Conservation (phyloP, 2,888 invertebrate species). For the Branchipolynoe longqiensis region DNA sequence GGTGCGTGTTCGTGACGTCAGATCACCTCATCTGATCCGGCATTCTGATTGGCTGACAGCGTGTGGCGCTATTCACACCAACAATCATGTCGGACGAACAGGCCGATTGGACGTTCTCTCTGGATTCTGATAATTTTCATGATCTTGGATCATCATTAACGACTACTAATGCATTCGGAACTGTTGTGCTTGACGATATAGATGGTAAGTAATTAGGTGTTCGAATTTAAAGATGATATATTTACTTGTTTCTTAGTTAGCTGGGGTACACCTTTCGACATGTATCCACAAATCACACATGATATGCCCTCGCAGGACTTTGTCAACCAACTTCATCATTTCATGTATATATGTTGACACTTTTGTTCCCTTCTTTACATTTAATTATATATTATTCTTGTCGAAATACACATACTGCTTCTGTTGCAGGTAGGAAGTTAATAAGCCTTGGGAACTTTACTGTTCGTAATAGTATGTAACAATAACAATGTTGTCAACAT, state of each 20-base stretch:
- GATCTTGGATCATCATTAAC: conserved; percentile 73
- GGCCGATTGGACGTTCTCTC: conserved; percentile 68
- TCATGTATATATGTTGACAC: neutral
- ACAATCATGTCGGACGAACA: conserved; percentile 69
- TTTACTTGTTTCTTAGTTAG: conserved; percentile 14
- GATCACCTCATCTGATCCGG: conserved; percentile 72
- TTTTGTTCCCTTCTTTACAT: neutral
- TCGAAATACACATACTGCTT: neutral
- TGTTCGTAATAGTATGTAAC: no score
- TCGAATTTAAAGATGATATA: neutral
- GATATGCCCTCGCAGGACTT: no score
- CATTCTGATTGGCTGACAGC: conserved; percentile 71
- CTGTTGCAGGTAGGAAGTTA: neutral
- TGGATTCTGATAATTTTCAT: conserved; percentile 70
- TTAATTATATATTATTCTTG: neutral
- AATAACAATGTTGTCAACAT: no score
- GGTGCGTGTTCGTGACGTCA: conserved; percentile 69
- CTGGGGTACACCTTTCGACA: neutral
- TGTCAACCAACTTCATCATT: neutral
- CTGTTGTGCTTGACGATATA: conserved; percentile 71
- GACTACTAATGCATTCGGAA: conserved; percentile 71
- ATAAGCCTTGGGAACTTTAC: no score
- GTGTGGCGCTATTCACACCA: conserved; percentile 72
- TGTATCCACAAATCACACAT: no score
- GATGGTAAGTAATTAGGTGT: conserved; percentile 73